phyloP scores from a whole-genome alignment of 2,888 invertebrate species.

The Polydrusus tereticollis region DNA sequence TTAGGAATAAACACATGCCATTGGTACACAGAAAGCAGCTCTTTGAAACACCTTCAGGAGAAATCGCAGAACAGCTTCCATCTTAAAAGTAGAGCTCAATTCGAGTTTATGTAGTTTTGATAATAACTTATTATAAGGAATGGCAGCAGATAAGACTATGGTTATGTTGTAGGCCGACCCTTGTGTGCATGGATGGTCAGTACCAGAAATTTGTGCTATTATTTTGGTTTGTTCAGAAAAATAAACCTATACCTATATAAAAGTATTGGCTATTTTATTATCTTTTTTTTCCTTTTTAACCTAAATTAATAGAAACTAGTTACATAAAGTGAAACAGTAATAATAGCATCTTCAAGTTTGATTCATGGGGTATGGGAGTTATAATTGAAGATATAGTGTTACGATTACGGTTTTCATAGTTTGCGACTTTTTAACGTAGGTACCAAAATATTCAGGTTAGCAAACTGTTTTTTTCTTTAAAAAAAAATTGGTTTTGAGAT shows the following conservation, averaged over 20 bases:
- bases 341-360: too few relatives aligned
- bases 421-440: too few relatives aligned
- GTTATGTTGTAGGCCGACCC: background rate
- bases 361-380: too few relatives aligned
- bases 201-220: background rate
- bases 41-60: slow-evolving; percentile 68
- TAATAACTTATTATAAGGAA: background rate
- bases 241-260: background rate
- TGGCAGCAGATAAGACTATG: background rate
- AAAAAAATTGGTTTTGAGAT: too few relatives aligned
- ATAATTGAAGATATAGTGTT: too few relatives aligned
- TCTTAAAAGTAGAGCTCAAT: background rate
- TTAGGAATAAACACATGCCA: slow-evolving; percentile 77
- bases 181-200: background rate
- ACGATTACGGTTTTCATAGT: too few relatives aligned
- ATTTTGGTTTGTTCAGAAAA: background rate
- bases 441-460: too few relatives aligned
- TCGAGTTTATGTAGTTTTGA: background rate
- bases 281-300: too few relatives aligned
- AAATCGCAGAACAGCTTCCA: background rate
- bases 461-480: too few relatives aligned
- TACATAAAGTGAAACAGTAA: too few relatives aligned
- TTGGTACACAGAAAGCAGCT: slow-evolving; percentile 75
- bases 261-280: too few relatives aligned
- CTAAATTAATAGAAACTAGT: too few relatives aligned